These are phyloP conservation scores for Papilio gigon DNA, from an alignment of 2,888 invertebrate genomes.

Conservation along the genomic window DNA sequence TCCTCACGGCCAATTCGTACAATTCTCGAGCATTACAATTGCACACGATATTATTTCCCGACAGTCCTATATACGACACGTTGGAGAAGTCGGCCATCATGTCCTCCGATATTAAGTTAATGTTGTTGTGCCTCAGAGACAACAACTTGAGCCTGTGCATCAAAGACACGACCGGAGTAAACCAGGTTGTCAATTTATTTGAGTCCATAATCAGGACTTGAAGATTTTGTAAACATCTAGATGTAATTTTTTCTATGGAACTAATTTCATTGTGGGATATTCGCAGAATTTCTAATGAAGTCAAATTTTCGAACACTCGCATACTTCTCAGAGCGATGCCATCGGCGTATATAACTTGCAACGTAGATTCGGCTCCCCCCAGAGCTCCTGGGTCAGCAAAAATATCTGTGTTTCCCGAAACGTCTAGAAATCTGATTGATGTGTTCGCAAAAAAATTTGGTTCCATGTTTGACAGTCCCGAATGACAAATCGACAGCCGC, in stretches of 20 bases:
- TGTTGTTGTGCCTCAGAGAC: slow-evolving; percentile 77
- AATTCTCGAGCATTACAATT: slow-evolving; percentile 81
- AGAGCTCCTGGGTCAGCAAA: slow-evolving; percentile 60
- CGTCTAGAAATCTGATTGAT: slow-evolving; percentile 73
- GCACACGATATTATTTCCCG: slow-evolving; percentile 83
- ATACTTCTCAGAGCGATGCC: slow-evolving; percentile 66
- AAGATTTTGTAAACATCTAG: slow-evolving; percentile 63
- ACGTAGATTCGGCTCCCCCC: slow-evolving; percentile 65
- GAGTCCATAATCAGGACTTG: slow-evolving; percentile 76
- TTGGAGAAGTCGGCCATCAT: slow-evolving; percentile 81
- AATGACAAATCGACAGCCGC: slow-evolving; percentile 70
- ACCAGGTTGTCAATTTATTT: slow-evolving; percentile 83
- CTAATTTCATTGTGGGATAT: slow-evolving; percentile 78
- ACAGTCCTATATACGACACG: slow-evolving; percentile 75
- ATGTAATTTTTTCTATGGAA: slow-evolving; percentile 54
- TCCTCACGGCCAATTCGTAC: slow-evolving; percentile 61
- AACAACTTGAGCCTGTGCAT: slow-evolving; percentile 71
- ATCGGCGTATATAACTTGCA: slow-evolving; percentile 74
- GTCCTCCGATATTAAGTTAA: slow-evolving; percentile 79
- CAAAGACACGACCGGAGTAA: slow-evolving; percentile 59
- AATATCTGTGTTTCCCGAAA: slow-evolving; percentile 80
- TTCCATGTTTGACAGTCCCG: slow-evolving; percentile 64
- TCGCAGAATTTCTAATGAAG: slow-evolving; percentile 71
- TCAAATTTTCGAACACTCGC: slow-evolving; percentile 63
- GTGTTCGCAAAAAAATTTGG: slow-evolving; percentile 68